Evolutionary conservation across 2,888 invertebrate genomes (phyloP), one percentile per base, ranked within the genome.

Genomic region (Thecocarcelia acutangulata): DNA sequence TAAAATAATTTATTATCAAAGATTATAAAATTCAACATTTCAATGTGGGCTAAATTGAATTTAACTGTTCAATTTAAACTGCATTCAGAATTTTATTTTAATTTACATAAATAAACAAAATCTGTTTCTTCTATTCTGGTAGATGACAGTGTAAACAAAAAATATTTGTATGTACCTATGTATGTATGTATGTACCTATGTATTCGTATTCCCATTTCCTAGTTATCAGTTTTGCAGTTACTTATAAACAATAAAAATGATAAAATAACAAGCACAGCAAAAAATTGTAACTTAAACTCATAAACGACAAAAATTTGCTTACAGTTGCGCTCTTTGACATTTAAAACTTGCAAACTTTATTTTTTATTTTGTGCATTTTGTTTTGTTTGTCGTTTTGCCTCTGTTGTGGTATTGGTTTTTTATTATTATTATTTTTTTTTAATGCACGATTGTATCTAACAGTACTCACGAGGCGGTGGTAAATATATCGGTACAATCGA

Each of bases 401-500:
- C n/a, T n/a, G n/a, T n/a, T n/a, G n/a, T n/a, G n/a, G n/a, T n/a
- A n/a, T n/a, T n/a, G n/a, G n/a, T n/a, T n/a, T n/a, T n/a, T n/a
- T n/a, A n/a, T n/a, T n/a, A n/a, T n/a, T n/a, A n/a, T 54, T 11
- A n/a, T 13, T 48, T 74, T 44, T 46, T 42, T 44, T 11, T 40
- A 15, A 15, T 70, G 58, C 56, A 56, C 42, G 56, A 33, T 58
- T 70, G 44, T 58, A 64, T 64, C 56, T 70, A 69, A 61, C 52
- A 44, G 5, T 19, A 44, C 3, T 59, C 17, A 37, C 11, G 19
- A 56, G 28, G 37, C 68, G 59, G 56, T 72, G 66, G 61, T 72
- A 40, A 54, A 46, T 61, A 40, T 64, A 58, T 70, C 21, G 59
- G 17, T 59, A 72, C 72, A 68, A 73, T 59, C 76, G 58, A 73